Conservation (phyloP, 2,797 vertebrate genomes). For the Chaunax sp. region DNA sequence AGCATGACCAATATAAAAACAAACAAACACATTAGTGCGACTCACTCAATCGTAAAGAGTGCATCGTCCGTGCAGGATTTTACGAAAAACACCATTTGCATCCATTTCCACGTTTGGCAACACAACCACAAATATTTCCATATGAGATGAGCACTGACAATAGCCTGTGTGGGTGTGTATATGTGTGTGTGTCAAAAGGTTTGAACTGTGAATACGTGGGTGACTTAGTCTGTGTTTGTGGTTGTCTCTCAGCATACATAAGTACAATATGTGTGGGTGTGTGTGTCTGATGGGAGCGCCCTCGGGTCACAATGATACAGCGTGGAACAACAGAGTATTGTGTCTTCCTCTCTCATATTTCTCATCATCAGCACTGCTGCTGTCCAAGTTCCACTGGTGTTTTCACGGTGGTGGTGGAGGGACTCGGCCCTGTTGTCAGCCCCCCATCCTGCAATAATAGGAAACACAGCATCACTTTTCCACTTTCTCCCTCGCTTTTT, state of each 20-base stretch:
- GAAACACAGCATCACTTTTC: conserved; percentile 77
- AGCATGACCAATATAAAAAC: no score
- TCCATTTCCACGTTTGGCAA: conserved; percentile 61
- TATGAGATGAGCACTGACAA: conserved; percentile 50
- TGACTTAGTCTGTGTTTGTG: not conserved
- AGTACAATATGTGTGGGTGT: conserved; percentile 3
- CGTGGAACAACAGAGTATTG: conserved; percentile 70
- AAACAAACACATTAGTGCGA: no score
- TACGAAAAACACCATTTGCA: no score
- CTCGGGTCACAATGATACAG: conserved; percentile 60
- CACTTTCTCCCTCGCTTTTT: conserved; percentile 59
- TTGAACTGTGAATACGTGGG: no score
- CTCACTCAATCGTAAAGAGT: no score
- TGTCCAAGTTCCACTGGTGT: conserved; percentile 71
- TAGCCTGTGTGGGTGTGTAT: conserved; percentile 14
- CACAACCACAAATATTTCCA: conserved; percentile 61
- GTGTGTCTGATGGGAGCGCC: not conserved
- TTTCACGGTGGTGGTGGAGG: conserved; percentile 31
- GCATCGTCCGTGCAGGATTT: no score
- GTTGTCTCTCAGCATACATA: no score
- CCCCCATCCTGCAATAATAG: conserved; percentile 74
- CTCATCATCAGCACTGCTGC: conserved; percentile 71
- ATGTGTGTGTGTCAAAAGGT: not conserved
- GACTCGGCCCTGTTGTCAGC: conserved; percentile 58
- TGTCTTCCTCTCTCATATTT: conserved; percentile 75